phyloP scores from a whole-genome alignment of 2,888 invertebrate species.

The Ophioninae sp. region DNA sequence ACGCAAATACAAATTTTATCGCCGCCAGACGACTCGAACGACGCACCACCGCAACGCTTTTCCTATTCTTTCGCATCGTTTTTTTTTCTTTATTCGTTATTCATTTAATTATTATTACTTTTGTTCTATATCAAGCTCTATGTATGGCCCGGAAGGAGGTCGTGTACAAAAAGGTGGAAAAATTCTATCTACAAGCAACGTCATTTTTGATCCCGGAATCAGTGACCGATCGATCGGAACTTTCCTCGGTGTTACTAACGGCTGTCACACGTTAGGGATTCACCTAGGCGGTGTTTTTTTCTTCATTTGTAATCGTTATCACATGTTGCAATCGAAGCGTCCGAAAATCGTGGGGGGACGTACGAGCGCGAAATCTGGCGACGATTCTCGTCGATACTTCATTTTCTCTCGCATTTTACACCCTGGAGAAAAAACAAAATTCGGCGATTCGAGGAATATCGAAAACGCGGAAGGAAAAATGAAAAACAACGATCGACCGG shows the following conservation, averaged over 20 bases:
- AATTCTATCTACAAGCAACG: conserved; percentile 67
- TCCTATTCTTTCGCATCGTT: conserved; percentile 44
- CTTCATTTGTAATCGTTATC: conserved; percentile 1
- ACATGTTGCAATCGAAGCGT: not conserved
- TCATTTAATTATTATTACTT: conserved; percentile 12
- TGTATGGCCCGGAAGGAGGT: conserved; percentile 67
- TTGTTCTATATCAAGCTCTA: conserved; percentile 61
- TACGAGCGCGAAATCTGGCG: not conserved
- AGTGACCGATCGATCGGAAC: not conserved
- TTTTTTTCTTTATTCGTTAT: conserved; percentile 38
- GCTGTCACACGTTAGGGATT: not conserved
- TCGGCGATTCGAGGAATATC: not conserved
- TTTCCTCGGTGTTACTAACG: not conserved
- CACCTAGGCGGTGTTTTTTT: conserved; percentile 1
- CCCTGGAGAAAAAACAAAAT: not conserved
- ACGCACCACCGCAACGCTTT: conserved; percentile 20
- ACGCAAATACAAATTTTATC: conserved; percentile 19
- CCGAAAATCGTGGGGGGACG: too few relatives aligned
- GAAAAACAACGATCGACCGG: not conserved
- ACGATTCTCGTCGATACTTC: not conserved
- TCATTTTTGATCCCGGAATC: conserved; percentile 53
- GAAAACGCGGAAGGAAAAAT: not conserved
- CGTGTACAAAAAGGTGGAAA: conserved; percentile 73
- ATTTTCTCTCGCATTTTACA: not conserved
- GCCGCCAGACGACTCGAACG: conserved; percentile 44